Percentiles rank a stretch among this genome's conserved stretches.
Conservation (phyloP, 2,888 invertebrate species). For the Andrena haemorrhoa region DNA sequence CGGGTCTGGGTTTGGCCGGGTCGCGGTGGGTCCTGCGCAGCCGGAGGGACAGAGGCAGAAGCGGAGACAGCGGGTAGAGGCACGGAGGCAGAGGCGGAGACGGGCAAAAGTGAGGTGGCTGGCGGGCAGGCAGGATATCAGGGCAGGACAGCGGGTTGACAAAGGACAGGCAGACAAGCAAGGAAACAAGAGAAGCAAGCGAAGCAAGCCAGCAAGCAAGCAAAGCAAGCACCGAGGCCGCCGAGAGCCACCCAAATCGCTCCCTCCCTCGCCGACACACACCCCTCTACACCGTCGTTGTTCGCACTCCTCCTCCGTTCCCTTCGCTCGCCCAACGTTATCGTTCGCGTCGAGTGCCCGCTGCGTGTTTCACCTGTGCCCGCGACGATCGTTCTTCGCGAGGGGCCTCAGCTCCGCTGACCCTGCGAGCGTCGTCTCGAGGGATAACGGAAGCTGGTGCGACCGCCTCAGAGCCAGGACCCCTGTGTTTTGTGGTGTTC, state of each 20-base stretch:
- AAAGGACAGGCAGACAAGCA: neutral
- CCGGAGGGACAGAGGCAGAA: conserved; percentile 59
- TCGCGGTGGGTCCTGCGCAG: conserved; percentile 76
- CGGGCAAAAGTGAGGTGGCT: conserved; percentile 41
- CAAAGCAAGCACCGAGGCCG: conserved; percentile 44
- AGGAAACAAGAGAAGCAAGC: neutral
- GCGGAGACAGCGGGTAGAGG: conserved; percentile 32
- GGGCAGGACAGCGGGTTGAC: conserved; percentile 22
- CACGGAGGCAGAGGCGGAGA: conserved; percentile 35
- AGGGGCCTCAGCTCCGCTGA: no score
- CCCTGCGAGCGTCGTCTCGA: no score
- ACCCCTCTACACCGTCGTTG: conserved; percentile 49
- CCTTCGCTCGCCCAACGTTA: conserved; percentile 39
- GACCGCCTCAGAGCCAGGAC: neutral
- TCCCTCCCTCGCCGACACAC: conserved; percentile 34
- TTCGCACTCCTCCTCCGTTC: conserved; percentile 63
- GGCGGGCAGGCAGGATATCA: conserved; percentile 29
- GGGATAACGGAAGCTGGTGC: no score
- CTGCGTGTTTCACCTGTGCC: conserved; percentile 11
- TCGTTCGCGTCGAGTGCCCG: conserved; percentile 54
- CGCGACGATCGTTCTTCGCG: neutral
- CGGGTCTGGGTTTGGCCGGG: conserved; percentile 80
- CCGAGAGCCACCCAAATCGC: conserved; percentile 56
- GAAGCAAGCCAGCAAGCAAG: conserved; percentile 34
- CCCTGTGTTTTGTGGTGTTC: neutral